Conservation (phyloP, 2,888 invertebrate genomes). For the Argyresthia albistria region DNA sequence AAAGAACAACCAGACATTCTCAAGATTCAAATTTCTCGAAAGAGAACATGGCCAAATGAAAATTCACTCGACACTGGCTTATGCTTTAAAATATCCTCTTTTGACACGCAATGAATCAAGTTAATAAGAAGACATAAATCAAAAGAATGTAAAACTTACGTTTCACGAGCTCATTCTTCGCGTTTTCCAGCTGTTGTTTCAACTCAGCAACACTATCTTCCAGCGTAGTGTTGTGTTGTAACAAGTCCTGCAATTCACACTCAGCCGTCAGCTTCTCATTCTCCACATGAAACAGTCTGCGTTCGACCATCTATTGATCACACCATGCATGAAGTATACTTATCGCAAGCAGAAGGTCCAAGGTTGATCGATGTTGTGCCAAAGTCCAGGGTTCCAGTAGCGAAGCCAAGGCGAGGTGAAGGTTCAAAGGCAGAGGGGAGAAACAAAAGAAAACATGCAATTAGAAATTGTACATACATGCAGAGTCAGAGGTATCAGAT, state of each 20-base stretch:
- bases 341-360: constrained; percentile 8
- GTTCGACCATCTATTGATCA: constrained; percentile 71
- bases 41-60: too few relatives aligned
- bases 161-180: constrained; percentile 40
- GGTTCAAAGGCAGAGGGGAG: background rate
- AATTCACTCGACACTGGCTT: too few relatives aligned
- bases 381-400: constrained; percentile 7
- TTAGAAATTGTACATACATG: constrained; percentile 28
- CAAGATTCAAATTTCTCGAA: too few relatives aligned
- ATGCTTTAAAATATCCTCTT: too few relatives aligned
- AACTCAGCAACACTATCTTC: constrained; percentile 71
- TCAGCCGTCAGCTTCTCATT: constrained; percentile 76
- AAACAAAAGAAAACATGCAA: constrained; percentile 50
- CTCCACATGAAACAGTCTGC: constrained; percentile 75
- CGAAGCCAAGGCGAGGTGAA: constrained; percentile 29
- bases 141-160: constrained; percentile 31
- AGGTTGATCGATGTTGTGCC: background rate
- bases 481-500: background rate
- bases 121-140: background rate
- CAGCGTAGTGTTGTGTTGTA: constrained; percentile 77
- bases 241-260: constrained; percentile 76
- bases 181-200: constrained; percentile 54
- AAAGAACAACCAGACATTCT: too few relatives aligned
- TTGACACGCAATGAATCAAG: too few relatives aligned
- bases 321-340: constrained; percentile 11